A percentile compares a stretch with the other conserved stretches of the same genome.
Evolutionary conservation across 2,888 invertebrate genomes (phyloP).

Genomic region (Clitarchus hookeri): DNA sequence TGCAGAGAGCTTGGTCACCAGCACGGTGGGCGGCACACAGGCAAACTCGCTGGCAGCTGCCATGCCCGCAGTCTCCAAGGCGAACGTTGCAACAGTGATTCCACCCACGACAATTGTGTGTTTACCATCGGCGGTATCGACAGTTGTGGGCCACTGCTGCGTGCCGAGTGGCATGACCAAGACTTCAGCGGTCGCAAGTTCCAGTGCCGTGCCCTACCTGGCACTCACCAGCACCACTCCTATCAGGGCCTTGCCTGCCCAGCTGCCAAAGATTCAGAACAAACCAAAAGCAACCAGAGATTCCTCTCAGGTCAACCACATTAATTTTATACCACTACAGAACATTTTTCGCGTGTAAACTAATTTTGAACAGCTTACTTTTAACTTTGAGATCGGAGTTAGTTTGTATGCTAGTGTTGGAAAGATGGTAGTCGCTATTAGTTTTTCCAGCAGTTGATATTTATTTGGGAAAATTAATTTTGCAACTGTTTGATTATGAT

Average conservation of each 20-base stretch:
- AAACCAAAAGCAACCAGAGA: constrained; percentile 46
- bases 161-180: constrained; percentile 32
- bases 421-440: neutral
- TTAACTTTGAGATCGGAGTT: neutral
- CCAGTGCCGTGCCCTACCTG: constrained; percentile 58
- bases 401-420: neutral
- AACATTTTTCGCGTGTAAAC: constrained; percentile 20
- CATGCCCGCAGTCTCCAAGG: constrained; percentile 51
- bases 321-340: constrained; percentile 21
- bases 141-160: constrained; percentile 32
- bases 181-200: constrained; percentile 53
- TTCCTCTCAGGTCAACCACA: constrained; percentile 34
- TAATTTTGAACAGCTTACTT: neutral
- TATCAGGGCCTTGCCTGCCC: constrained; percentile 55
- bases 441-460: neutral
- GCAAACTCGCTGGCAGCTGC: constrained; percentile 47
- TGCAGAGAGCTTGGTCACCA: constrained; percentile 57
- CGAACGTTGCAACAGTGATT: constrained; percentile 55
- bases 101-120: constrained; percentile 61
- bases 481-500: neutral
- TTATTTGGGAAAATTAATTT: neutral
- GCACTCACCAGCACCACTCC: constrained; percentile 59
- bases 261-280: constrained; percentile 52
- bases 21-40: constrained; percentile 55
- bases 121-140: constrained; percentile 52